Percentiles rank a stretch among this genome's conserved stretches.
phyloP scores from a whole-genome alignment of 1,140 invertebrate species.

The Bombus pascuorum region DNA sequence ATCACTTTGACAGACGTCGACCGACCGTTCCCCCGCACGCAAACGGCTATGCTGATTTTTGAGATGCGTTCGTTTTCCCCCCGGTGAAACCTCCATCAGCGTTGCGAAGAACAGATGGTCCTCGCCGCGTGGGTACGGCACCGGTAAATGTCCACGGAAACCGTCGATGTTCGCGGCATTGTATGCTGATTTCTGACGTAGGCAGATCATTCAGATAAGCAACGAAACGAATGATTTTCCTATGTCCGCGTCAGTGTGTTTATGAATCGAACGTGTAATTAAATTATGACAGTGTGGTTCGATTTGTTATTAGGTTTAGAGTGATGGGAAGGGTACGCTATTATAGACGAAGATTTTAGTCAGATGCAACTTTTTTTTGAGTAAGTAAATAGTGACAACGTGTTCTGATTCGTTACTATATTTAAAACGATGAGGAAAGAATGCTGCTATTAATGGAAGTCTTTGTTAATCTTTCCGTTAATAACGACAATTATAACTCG shows the following conservation, averaged over 20 bases:
- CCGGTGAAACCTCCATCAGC: background rate
- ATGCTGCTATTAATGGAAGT: too few relatives aligned
- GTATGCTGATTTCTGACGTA: constrained; percentile 35
- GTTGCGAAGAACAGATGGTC: constrained; percentile 16
- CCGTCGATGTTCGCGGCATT: constrained; percentile 37
- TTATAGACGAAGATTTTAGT: too few relatives aligned
- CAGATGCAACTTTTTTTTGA: too few relatives aligned
- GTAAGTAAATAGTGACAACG: too few relatives aligned
- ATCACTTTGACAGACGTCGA: constrained; percentile 46
- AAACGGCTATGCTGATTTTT: constrained; percentile 7
- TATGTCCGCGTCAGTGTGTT: background rate
- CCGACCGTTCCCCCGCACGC: background rate
- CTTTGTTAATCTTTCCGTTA: too few relatives aligned
- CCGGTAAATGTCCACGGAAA: constrained; percentile 14
- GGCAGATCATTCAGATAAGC: background rate
- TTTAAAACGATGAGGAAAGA: too few relatives aligned
- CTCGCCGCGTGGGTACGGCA: constrained; percentile 1
- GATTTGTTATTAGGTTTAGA: background rate
- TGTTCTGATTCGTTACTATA: too few relatives aligned
- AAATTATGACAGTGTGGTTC: too few relatives aligned
- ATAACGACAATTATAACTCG: too few relatives aligned
- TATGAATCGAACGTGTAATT: too few relatives aligned
- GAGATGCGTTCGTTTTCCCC: background rate
- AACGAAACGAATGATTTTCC: background rate
- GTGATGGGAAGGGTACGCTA: too few relatives aligned